phyloP scores from a whole-genome alignment of 2,797 vertebrate species.

The Otolemur crassicaudatus region DNA sequence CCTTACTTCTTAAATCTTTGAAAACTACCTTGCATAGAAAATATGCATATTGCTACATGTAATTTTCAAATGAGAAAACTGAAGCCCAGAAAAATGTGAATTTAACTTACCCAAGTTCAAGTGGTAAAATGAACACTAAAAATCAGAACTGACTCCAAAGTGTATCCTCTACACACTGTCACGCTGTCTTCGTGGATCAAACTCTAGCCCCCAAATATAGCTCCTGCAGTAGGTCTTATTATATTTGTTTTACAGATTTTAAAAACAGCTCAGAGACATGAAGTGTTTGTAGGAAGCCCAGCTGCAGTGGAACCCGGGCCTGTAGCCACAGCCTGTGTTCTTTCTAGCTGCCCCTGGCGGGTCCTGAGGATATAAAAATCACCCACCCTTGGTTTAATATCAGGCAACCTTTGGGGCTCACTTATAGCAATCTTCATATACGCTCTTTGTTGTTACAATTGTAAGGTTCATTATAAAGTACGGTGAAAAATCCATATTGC shows the following conservation, averaged over 20 bases:
- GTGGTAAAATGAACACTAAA: not conserved
- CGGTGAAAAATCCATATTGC: not conserved
- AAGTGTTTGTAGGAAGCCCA: not conserved
- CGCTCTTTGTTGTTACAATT: not conserved
- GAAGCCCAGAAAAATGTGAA: not conserved
- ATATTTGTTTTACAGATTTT: not conserved
- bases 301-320: not conserved
- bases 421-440: not conserved
- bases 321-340: not conserved
- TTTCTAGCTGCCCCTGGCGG: not conserved
- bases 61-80: slow-evolving; percentile 21
- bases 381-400: not conserved
- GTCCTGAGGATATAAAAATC: not conserved
- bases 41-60: not conserved
- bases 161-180: too few relatives aligned
- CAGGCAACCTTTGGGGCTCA: not conserved
- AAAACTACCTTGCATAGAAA: not conserved
- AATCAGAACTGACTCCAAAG: not conserved
- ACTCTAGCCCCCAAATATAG: not conserved
- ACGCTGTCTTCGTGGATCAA: not conserved
- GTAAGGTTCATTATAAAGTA: not conserved
- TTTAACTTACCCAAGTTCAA: not conserved
- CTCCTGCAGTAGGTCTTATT: not conserved
- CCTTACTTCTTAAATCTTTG: not conserved
- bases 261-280: not conserved